A percentile compares a stretch with the other conserved stretches of the same genome.
These are phyloP conservation scores for Holcopasites calliopsidis DNA, from an alignment of 1,140 invertebrate species.

Conservation along the genomic window DNA sequence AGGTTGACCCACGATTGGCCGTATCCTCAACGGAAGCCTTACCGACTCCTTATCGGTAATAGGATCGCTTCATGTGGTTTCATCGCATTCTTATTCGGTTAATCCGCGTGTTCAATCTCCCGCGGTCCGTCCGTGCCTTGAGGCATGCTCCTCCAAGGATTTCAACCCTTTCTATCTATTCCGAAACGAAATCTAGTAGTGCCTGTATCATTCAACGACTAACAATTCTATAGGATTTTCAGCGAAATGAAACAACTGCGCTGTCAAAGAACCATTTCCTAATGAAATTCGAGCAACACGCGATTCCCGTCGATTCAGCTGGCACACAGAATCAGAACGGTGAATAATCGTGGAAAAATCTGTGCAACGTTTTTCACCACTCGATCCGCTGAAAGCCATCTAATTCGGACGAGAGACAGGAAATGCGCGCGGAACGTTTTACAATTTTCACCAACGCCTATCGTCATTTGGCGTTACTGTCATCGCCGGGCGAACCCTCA, in stretches of 20 bases:
- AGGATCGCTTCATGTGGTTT: conserved; percentile 79
- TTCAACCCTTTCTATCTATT: too few relatives aligned
- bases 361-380: not conserved
- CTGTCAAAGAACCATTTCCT: too few relatives aligned
- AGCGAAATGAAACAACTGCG: too few relatives aligned
- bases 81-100: conserved; percentile 77
- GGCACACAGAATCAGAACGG: not conserved
- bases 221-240: not conserved
- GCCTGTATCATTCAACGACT: not conserved
- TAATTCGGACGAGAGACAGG: conserved; percentile 7
- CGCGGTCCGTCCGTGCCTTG: not conserved
- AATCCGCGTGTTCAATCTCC: conserved; percentile 66
- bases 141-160: not conserved
- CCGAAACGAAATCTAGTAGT: too few relatives aligned
- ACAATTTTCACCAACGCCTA: conserved; percentile 23
- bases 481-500: conserved; percentile 28
- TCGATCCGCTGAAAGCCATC: conserved; percentile 22
- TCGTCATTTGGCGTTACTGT: conserved; percentile 26
- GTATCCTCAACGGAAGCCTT: conserved; percentile 78
- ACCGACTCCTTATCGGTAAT: conserved; percentile 79
- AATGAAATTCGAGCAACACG: not conserved
- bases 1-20: conserved; percentile 77
- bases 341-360: not conserved
- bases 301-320: not conserved
- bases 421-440: conserved; percentile 26